Base-by-base conservation (phyloP, 2,797 vertebrate species). In the Oreonectes daqikongensis region DNA sequence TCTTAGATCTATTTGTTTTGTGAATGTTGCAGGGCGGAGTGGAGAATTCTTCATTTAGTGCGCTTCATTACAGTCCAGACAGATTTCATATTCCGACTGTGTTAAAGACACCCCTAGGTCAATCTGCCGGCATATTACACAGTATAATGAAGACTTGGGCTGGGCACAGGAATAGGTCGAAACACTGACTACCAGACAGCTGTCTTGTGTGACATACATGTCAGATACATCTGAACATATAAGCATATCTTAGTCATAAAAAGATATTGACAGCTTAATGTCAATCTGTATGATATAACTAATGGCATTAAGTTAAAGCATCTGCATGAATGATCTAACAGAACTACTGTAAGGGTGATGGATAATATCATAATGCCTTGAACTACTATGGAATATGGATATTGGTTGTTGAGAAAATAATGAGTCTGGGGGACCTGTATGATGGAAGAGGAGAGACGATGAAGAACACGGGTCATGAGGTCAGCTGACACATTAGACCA, bases 11-110 rank as follows among this genome's bases (percentile, higher is more conserved):
- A 82, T 85, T 81, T 81, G 76, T 72, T 69, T 32, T 63, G 80
- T 72, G 81, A 64, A 64, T 32, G 40, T 61, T 81, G 72, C 78
- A 15, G 22, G 79, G 77, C 84, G 79, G 79, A 63, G 17, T 81
- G 71, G 77, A 12, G 65, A 22, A 76, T 61, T 85, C 81, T 67
- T 61, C 81, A 72, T 84, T 79, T 53, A 75, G 82, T 86, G 85
- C 24, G 79, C 80, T 85, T 89, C 88, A 86, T 90, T 88, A 87
- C 73, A 72, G 81, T 17, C 2, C 18, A 83, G 83, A 89, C 80
- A 82, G 73, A 85, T 86, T 84, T 87, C 84, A 85, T 84, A 83
- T 71, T 81, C 82, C 76, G 48, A 68, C 79, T 71, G 64, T 81
- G 32, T 5, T 79, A 79, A 40, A 83, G 81, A 86, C 76, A 77